Conservation (phyloP, 2,113 vertebrate genomes). For the Sturnira hondurensis region DNA sequence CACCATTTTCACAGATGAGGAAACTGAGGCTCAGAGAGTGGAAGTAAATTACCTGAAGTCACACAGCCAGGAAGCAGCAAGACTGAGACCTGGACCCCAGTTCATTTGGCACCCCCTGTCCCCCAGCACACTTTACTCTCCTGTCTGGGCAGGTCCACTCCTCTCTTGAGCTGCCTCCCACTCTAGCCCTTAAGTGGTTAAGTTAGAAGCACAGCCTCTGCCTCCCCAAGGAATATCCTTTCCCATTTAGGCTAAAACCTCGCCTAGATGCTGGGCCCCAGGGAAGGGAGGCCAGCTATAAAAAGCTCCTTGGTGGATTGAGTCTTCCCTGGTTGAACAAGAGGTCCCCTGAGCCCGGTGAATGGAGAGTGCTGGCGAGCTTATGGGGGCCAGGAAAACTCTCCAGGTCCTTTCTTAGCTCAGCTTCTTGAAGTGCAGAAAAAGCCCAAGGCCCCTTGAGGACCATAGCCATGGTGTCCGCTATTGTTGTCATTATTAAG, state of each 20-base stretch:
- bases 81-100: not conserved
- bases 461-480: conserved; percentile 49
- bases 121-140: not conserved
- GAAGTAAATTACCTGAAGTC: not conserved
- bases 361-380: conserved; percentile 31
- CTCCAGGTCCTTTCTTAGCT: conserved; percentile 12
- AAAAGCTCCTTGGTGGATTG: conserved; percentile 54
- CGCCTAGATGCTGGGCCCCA: conserved; percentile 7
- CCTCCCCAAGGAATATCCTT: conserved; percentile 15
- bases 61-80: not conserved
- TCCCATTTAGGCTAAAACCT: conserved; percentile 60
- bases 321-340: not conserved
- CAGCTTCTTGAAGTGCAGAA: conserved; percentile 10
- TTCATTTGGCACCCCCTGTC: not conserved
- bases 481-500: conserved; percentile 11
- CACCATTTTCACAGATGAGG: not conserved
- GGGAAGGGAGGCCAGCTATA: conserved; percentile 63
- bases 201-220: not conserved
- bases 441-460: conserved; percentile 14
- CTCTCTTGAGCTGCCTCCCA: not conserved
- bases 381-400: not conserved
- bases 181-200: conserved; percentile 16
- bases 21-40: not conserved
- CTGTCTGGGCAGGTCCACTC: not conserved
- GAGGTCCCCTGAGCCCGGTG: conserved; percentile 28